These are phyloP conservation scores for Trichopria drosophilae DNA, from an alignment of 2,888 invertebrate species.

Conservation along the genomic window DNA sequence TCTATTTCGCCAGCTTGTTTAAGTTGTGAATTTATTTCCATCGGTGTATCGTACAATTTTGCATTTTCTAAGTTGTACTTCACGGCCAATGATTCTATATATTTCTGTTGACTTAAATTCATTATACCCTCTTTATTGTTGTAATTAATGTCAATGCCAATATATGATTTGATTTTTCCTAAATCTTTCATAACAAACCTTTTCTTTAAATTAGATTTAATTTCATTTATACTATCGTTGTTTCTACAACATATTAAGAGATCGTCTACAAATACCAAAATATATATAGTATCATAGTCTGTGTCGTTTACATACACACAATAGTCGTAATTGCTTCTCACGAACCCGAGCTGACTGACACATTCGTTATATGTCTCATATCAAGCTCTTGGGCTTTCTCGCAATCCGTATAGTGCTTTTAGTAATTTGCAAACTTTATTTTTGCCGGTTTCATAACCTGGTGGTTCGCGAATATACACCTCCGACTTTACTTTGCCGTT, in stretches of 20 bases:
- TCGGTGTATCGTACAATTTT: too few relatives aligned
- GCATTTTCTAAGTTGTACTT: too few relatives aligned
- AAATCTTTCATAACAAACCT: slow-evolving; percentile 21
- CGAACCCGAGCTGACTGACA: slow-evolving; percentile 2
- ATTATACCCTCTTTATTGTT: slow-evolving; percentile 4
- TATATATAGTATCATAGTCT: slow-evolving; percentile 5
- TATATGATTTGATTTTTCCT: slow-evolving; percentile 15
- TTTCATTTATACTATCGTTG: slow-evolving; percentile 6
- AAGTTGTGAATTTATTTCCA: slow-evolving; percentile 5
- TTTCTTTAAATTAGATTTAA: slow-evolving; percentile 15
- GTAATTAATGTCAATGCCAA: slow-evolving; percentile 22
- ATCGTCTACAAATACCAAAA: slow-evolving; percentile 21
- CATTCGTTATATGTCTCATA: slow-evolving; percentile 1
- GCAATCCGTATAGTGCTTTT: slow-evolving; percentile 11
- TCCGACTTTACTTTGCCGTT: slow-evolving; percentile 4
- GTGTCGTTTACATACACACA: slow-evolving; percentile 10
- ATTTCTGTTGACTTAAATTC: slow-evolving; percentile 18
- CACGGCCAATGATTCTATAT: slow-evolving; percentile 17
- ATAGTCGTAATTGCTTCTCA: slow-evolving; percentile 3
- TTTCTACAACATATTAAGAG: slow-evolving; percentile 12
- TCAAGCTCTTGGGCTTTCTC: slow-evolving; percentile 6
- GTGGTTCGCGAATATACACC: slow-evolving; percentile 5
- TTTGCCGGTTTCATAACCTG: slow-evolving; percentile 3
- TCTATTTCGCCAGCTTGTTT: slow-evolving; percentile 6
- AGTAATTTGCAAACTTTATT: slow-evolving; percentile 8